Base-by-base conservation (phyloP, 2,113 vertebrate genomes). In the Chroicocephalus ridibundus region DNA sequence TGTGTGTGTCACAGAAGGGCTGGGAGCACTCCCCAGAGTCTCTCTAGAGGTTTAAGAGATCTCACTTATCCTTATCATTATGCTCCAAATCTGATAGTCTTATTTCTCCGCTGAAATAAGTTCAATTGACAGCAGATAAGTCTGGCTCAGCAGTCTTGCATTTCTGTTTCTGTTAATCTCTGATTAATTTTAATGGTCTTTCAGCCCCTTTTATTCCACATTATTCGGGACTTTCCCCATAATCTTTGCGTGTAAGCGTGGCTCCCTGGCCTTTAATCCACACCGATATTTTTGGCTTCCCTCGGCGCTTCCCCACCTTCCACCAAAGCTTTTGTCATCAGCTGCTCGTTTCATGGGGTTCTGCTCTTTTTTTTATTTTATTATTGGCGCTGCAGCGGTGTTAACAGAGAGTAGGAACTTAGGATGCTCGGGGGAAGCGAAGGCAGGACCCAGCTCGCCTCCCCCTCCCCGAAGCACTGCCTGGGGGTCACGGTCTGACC, bases 171-270 rank as follows among this genome's bases (percentile, higher is more conserved):
- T 11, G 31, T 91, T 98, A 97, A 98, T 96, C 97, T 97, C 94
- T 13, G 89, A 93, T 96, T 97, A 91, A 91, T 84, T 58, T 82
- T 93, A 93, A 97, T 96, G 96, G 96, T 97, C 97, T 97, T 96
- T 96, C 68, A 47, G 89, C 25, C 89, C 93, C 55, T 86, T 96
- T 97, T 93, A 96, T 97, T 96, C 89, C 92, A 85, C 86, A 85
- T 95, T 88, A 97, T 77, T 86, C 86, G 32, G 69, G 74, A 96
- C 74, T 94, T 89, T 69, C 86, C 19, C 19, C 88, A n/a, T 95
- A 88, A 96, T 95, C 85, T 96, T 96, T 62, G 70, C 75, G 34
- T 95, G 84, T 88, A 91, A 96, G 95, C 32, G 58, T 84, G 49
- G 72, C 96, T 88, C 77, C 0, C 1, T 18, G 18, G 29, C 38